These are phyloP conservation scores for Etheostoma perlongum DNA, from an alignment of 2,797 vertebrate species.

Conservation along the genomic window DNA sequence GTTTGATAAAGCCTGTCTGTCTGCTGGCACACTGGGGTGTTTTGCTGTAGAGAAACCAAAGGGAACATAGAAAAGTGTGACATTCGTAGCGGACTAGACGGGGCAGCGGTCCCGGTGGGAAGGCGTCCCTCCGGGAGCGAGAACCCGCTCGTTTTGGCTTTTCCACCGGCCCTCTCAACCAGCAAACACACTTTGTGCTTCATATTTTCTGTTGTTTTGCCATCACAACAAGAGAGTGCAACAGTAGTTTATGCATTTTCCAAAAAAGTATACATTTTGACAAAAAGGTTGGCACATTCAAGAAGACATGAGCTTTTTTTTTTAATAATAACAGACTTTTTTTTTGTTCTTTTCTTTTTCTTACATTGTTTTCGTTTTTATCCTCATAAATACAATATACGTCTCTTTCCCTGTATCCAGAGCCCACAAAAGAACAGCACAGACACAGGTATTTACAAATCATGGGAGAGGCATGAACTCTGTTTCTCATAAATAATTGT, in stretches of 20 bases:
- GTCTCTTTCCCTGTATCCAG: constrained; percentile 83
- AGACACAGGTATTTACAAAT: constrained; percentile 87
- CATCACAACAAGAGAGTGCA: constrained; percentile 86
- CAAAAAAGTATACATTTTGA: constrained; percentile 83
- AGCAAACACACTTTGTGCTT: constrained; percentile 85
- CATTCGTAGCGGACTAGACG: constrained; percentile 77
- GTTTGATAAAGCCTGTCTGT: constrained; percentile 73
- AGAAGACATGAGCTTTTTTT: constrained; percentile 77
- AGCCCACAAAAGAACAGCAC: constrained; percentile 84
- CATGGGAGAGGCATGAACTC: constrained; percentile 65
- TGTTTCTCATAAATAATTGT: constrained; percentile 85
- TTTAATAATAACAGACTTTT: constrained; percentile 75
- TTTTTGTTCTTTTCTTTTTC: constrained; percentile 47
- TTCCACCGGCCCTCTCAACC: constrained; percentile 58
- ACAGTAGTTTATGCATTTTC: constrained; percentile 80
- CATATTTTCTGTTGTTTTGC: constrained; percentile 81
- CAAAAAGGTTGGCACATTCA: constrained; percentile 89
- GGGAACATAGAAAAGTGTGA: constrained; percentile 67
- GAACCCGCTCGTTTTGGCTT: constrained; percentile 67
- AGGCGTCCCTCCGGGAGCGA: constrained; percentile 45
- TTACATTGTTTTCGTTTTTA: constrained; percentile 36
- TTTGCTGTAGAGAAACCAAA: constrained; percentile 59
- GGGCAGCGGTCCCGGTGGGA: constrained; percentile 62
- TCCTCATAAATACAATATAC: constrained; percentile 89
- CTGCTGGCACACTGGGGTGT: constrained; percentile 59